Conservation (phyloP, 1,140 invertebrate species). For the Branchinecta lindahli region DNA sequence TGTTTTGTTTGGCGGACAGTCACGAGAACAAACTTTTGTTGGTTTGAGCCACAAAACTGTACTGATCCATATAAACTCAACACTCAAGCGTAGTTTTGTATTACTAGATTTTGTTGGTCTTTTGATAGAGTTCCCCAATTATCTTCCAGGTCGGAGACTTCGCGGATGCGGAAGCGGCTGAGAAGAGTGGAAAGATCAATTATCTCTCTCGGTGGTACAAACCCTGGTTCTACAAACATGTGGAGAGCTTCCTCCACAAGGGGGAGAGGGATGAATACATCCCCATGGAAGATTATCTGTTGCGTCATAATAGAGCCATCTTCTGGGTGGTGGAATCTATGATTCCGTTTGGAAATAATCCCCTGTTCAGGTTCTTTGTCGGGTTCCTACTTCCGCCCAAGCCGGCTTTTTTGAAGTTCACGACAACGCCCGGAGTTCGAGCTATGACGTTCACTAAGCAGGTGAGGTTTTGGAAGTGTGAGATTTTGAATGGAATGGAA, state of each 20-base stretch:
- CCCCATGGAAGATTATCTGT: conserved; percentile 38
- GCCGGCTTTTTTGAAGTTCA: conserved; percentile 37
- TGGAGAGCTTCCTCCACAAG: conserved; percentile 35
- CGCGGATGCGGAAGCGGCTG: conserved; percentile 13
- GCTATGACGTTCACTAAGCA: conserved; percentile 41
- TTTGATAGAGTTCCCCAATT: background rate
- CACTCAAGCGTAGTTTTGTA: no score
- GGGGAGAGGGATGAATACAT: conserved; percentile 37
- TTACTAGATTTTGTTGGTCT: no score
- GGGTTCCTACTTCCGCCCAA: conserved; percentile 37
- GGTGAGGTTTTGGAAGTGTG: conserved; percentile 20
- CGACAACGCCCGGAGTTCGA: conserved; percentile 38
- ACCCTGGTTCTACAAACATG: conserved; percentile 49
- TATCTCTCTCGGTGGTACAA: conserved; percentile 38
- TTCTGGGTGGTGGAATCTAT: conserved; percentile 42
- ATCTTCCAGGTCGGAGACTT: conserved; percentile 16
- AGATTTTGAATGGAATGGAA: no score
- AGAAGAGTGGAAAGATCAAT: conserved; percentile 30
- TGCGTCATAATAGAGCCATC: conserved; percentile 38
- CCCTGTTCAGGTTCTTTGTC: conserved; percentile 29
- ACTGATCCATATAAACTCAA: no score
- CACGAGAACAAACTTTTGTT: no score
- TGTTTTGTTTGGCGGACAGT: no score
- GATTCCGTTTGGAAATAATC: conserved; percentile 37
- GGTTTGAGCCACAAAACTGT: no score